phyloP scores from a whole-genome alignment of 1,140 invertebrate genomes.

The Euborellia annulipes region DNA sequence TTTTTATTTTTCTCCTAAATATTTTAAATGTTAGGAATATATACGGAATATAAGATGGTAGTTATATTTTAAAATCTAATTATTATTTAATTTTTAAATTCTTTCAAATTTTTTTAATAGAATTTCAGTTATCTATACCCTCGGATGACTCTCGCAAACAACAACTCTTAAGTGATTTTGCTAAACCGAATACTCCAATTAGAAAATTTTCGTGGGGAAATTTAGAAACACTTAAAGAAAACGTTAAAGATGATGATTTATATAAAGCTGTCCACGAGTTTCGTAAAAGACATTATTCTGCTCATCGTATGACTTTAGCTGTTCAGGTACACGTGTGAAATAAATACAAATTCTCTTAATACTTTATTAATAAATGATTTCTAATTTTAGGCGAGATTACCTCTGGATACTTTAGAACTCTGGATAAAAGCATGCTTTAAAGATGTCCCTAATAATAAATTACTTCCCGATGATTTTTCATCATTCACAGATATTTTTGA shows the following conservation, averaged over 20 bases:
- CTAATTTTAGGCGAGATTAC: slow-evolving; percentile 46
- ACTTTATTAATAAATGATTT: too few relatives aligned
- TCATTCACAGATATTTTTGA: slow-evolving; percentile 34
- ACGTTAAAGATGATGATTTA: slow-evolving; percentile 44
- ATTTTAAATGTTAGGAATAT: too few relatives aligned
- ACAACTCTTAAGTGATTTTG: slow-evolving; percentile 52
- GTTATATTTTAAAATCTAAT: too few relatives aligned
- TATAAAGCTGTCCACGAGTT: slow-evolving; percentile 58
- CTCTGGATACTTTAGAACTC: slow-evolving; percentile 54
- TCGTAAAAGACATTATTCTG: slow-evolving; percentile 65
- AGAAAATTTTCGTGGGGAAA: slow-evolving; percentile 77
- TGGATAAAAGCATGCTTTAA: slow-evolving; percentile 46
- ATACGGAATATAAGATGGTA: too few relatives aligned
- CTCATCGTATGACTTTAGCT: slow-evolving; percentile 74
- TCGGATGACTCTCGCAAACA: slow-evolving; percentile 51
- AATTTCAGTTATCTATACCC: slow-evolving; percentile 56
- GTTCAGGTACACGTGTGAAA: slow-evolving; percentile 37
- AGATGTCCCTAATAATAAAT: slow-evolving; percentile 42
- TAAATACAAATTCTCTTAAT: too few relatives aligned
- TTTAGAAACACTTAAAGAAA: slow-evolving; percentile 52
- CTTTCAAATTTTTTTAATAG: slow-evolving; percentile 24
- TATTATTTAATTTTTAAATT: slow-evolving; percentile 2
- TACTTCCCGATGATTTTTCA: slow-evolving; percentile 41
- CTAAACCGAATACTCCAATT: slow-evolving; percentile 51
- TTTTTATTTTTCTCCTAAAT: too few relatives aligned